phyloP scores from a whole-genome alignment of 2,113 vertebrate species.

The Anser cygnoides region DNA sequence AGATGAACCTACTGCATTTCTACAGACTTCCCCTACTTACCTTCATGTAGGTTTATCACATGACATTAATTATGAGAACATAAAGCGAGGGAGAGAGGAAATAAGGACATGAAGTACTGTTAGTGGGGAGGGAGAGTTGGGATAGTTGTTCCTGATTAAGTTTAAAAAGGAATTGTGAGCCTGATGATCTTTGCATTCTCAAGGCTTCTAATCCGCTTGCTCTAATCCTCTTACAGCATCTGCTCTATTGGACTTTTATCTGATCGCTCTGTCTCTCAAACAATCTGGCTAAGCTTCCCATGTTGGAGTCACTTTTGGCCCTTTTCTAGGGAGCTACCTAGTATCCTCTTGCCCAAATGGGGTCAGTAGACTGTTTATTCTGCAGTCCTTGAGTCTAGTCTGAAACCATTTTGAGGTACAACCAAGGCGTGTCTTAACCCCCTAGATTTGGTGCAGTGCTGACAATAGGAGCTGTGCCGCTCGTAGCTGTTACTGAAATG shows the following conservation, averaged over 20 bases:
- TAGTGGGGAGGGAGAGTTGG: not conserved
- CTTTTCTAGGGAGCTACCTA: not conserved
- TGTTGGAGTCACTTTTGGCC: constrained; percentile 14
- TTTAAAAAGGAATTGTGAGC: constrained; percentile 64
- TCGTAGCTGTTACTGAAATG: not conserved
- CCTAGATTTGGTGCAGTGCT: not conserved
- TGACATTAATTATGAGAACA: not conserved
- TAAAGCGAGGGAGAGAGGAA: constrained; percentile 22
- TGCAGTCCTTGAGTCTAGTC: not conserved
- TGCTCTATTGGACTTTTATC: constrained; percentile 68
- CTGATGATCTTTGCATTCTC: constrained; percentile 57
- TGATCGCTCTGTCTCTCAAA: constrained; percentile 64
- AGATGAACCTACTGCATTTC: not conserved
- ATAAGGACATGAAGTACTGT: constrained; percentile 29
- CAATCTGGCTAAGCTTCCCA: constrained; percentile 35
- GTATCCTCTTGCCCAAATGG: not conserved
- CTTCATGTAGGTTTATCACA: not conserved
- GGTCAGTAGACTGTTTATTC: not conserved
- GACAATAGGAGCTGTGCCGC: not conserved
- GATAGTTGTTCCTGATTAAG: constrained; percentile 56
- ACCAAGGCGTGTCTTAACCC: not conserved
- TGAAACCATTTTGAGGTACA: not conserved
- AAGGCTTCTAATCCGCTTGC: constrained; percentile 68
- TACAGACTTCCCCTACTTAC: not conserved
- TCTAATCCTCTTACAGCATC: constrained; percentile 76